phyloP scores from a whole-genome alignment of 2,888 invertebrate genomes.

The Ormyrus rosae region DNA sequence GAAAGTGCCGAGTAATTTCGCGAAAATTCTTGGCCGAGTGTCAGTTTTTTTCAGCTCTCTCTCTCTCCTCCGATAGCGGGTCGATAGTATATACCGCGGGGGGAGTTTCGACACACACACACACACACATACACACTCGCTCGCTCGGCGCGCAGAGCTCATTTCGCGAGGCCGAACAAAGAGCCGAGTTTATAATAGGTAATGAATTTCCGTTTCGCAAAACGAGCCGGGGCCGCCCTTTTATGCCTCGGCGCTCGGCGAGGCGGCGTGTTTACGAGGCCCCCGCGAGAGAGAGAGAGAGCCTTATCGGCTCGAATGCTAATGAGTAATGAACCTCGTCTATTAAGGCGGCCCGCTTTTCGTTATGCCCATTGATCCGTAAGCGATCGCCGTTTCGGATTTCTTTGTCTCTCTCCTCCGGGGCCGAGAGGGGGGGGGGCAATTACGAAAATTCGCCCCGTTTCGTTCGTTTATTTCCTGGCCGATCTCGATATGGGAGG shows the following conservation, averaged over 20 bases:
- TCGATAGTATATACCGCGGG: too few relatives aligned
- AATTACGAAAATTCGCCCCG: conserved; percentile 33
- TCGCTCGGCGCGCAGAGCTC: conserved; percentile 23
- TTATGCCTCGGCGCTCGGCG: background rate
- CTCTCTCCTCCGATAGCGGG: too few relatives aligned
- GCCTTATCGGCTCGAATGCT: conserved; percentile 49
- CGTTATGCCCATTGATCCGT: background rate
- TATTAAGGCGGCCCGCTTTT: conserved; percentile 21
- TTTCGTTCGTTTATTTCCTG: conserved; percentile 1
- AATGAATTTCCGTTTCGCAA: conserved; percentile 51
- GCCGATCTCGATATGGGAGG: background rate
- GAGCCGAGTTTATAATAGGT: conserved; percentile 18
- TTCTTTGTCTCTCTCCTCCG: conserved; percentile 16
- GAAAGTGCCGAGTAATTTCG: conserved; percentile 8
- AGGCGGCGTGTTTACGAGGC: conserved; percentile 8
- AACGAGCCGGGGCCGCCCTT: conserved; percentile 14
- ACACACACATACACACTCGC: background rate
- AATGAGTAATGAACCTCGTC: conserved; percentile 45
- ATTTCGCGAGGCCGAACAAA: conserved; percentile 44
- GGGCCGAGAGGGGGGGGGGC: background rate
- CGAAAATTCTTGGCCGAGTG: conserved; percentile 12
- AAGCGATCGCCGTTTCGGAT: conserved; percentile 1
- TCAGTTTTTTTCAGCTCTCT: conserved; percentile 7
- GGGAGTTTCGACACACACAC: too few relatives aligned
- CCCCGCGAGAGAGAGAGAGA: background rate